These are phyloP conservation scores for Muntiacus reevesi DNA, from an alignment of 2,113 vertebrate genomes.

Conservation along the genomic window DNA sequence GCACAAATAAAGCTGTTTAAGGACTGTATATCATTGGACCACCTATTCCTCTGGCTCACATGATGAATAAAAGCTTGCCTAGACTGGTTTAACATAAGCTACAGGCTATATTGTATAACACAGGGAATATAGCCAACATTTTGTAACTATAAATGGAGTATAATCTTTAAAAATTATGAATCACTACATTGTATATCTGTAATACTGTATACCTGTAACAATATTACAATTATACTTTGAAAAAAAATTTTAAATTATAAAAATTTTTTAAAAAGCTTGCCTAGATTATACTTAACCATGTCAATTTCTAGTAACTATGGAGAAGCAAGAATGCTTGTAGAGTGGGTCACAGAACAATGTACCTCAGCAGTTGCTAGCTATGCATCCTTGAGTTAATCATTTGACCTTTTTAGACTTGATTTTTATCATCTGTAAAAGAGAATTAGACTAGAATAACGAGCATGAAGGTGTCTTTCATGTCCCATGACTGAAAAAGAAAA, in stretches of 20 bases:
- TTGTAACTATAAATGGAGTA: background rate
- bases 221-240: background rate
- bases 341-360: background rate
- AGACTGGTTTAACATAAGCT: background rate
- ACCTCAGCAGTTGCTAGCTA: background rate
- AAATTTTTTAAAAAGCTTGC: background rate
- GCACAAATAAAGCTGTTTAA: background rate
- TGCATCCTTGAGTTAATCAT: background rate
- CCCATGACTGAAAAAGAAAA: background rate
- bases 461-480: background rate
- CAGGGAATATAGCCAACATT: background rate
- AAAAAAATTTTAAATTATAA: background rate
- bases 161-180: background rate
- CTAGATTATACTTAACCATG: background rate
- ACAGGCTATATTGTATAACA: background rate
- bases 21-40: background rate
- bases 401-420: background rate
- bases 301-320: background rate
- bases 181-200: background rate
- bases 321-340: background rate
- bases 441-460: background rate
- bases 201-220: background rate
- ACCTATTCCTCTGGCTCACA: background rate
- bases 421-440: background rate
- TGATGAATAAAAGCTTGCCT: background rate